Evolutionary conservation across 2,888 invertebrate genomes (phyloP).

Genomic region (Mactromeris polynyma): DNA sequence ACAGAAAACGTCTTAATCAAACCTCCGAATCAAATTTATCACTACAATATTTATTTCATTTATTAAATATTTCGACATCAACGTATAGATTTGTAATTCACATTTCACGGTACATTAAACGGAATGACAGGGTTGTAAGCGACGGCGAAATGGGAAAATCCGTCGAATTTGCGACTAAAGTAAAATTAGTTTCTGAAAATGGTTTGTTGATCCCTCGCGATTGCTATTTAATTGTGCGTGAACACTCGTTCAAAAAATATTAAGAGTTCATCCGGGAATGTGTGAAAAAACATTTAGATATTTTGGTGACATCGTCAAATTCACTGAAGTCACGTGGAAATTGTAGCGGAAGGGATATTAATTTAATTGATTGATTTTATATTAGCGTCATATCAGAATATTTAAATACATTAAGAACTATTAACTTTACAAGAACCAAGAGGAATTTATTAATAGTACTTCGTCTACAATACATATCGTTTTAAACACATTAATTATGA

Average conservation of each 20-base stretch:
- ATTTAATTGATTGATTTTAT: constrained; percentile 3
- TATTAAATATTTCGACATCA: constrained; percentile 40
- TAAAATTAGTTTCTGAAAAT: constrained; percentile 30
- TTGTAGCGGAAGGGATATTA: neutral
- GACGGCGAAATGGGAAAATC: constrained; percentile 18
- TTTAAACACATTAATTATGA: no score
- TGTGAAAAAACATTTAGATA: neutral
- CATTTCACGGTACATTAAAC: constrained; percentile 45
- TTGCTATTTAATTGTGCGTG: constrained; percentile 38
- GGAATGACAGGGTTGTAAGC: constrained; percentile 12
- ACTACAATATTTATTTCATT: constrained; percentile 35
- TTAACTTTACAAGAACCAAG: no score
- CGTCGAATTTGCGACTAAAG: constrained; percentile 29
- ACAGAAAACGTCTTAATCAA: constrained; percentile 17
- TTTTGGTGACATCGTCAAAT: constrained; percentile 5
- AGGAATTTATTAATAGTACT: no score
- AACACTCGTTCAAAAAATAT: constrained; percentile 35
- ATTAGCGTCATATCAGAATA: neutral
- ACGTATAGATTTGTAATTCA: constrained; percentile 29
- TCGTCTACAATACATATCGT: no score
- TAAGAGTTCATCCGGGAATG: constrained; percentile 1
- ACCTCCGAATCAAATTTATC: constrained; percentile 23
- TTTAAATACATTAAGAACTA: no score
- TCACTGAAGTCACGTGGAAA: neutral
- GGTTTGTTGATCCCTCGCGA: constrained; percentile 11